Conservation (phyloP, 1,140 invertebrate genomes). For the Brevipalpus yothersi region DNA sequence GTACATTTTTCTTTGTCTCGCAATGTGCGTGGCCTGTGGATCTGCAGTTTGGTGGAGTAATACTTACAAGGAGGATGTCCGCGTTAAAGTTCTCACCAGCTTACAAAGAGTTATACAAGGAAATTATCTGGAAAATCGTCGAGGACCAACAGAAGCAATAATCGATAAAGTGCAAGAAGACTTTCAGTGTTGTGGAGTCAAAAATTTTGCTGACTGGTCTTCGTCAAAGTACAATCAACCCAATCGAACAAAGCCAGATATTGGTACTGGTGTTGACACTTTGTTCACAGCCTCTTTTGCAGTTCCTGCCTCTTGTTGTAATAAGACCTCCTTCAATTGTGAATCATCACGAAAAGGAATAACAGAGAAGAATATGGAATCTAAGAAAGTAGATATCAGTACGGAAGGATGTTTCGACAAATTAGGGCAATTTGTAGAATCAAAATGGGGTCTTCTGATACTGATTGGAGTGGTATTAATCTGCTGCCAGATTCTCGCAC, state of each 20-base stretch:
- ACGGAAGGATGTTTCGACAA: conserved; percentile 3
- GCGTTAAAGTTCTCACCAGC: conserved; percentile 31
- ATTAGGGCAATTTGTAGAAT: conserved; percentile 4
- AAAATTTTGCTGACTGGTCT: conserved; percentile 13
- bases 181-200: conserved; percentile 15
- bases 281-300: not conserved
- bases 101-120: conserved; percentile 37
- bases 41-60: conserved; percentile 5
- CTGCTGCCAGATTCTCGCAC: conserved; percentile 7
- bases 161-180: conserved; percentile 9
- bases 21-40: conserved; percentile 5
- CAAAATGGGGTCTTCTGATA: conserved; percentile 5
- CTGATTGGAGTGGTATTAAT: conserved; percentile 3
- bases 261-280: not conserved
- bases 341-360: not conserved
- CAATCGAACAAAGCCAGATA: not conserved
- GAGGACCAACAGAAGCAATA: conserved; percentile 2
- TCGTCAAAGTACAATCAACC: not conserved
- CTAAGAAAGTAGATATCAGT: not conserved
- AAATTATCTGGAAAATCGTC: conserved; percentile 31
- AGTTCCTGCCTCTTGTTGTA: conserved; percentile 8
- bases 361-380: not conserved
- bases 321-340: not conserved
- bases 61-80: conserved; percentile 11
- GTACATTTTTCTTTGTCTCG: conserved; percentile 10